Evolutionary conservation across 2,113 vertebrate genomes (phyloP).

Genomic region (Cyprinodon variegatus): DNA sequence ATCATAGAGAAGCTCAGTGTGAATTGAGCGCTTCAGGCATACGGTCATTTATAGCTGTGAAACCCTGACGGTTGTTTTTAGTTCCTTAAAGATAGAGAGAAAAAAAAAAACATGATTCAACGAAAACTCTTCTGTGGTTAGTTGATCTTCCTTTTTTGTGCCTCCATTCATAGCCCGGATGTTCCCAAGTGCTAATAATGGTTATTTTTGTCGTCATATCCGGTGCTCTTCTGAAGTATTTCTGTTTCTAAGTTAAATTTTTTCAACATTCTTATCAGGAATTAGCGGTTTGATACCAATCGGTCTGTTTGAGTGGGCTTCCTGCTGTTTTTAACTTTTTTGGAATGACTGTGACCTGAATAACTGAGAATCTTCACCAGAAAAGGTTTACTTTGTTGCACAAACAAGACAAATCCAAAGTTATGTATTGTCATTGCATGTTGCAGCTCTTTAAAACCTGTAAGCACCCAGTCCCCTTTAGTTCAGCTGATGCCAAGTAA

Average conservation of each 20-base stretch:
- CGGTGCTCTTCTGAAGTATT: neutral
- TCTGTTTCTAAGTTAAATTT: neutral
- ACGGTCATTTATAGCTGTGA: neutral
- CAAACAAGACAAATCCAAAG: no score
- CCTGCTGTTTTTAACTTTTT: no score
- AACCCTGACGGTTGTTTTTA: neutral
- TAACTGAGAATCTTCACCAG: no score
- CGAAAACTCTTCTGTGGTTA: neutral
- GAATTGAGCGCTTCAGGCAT: neutral
- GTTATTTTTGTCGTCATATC: neutral
- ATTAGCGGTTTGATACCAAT: constrained; percentile 29
- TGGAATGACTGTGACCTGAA: no score
- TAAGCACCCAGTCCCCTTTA: no score
- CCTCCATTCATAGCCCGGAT: neutral
- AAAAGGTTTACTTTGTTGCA: no score
- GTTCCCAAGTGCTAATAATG: neutral
- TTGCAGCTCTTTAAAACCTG: no score
- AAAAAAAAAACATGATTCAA: no score
- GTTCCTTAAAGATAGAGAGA: no score
- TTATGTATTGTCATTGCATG: no score
- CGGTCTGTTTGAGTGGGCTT: neutral
- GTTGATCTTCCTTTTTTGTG: neutral
- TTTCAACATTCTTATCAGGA: neutral
- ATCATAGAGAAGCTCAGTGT: neutral
- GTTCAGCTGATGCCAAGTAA: no score